Conservation (phyloP, 1,140 invertebrate genomes). For the Pseudomyrmex flavicornis region DNA sequence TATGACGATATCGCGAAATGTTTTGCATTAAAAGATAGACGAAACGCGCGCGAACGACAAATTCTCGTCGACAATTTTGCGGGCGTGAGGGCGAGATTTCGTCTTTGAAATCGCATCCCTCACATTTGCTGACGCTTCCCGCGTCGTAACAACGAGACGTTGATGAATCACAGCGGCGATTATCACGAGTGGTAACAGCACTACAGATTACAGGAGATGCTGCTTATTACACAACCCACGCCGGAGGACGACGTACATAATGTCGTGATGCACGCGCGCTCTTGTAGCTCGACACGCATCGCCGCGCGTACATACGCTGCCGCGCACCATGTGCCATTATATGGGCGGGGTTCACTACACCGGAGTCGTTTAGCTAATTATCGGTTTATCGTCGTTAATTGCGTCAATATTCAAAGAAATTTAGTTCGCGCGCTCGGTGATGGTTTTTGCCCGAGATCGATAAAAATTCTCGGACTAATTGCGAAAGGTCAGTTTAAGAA, state of each 20-base stretch:
- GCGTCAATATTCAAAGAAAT: slow-evolving; percentile 14
- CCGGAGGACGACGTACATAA: slow-evolving; percentile 46
- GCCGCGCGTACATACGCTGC: slow-evolving; percentile 39
- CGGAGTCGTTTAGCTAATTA: slow-evolving; percentile 52
- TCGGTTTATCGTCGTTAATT: slow-evolving; percentile 38
- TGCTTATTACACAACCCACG: slow-evolving; percentile 54
- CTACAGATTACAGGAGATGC: slow-evolving; percentile 55
- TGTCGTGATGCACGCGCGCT: slow-evolving; percentile 44
- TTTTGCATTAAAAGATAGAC: not conserved
- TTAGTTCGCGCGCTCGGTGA: no score
- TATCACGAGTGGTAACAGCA: slow-evolving; percentile 37
- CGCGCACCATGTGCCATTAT: slow-evolving; percentile 47
- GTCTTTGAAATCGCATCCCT: slow-evolving; percentile 28
- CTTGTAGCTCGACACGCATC: slow-evolving; percentile 51
- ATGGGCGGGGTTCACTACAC: slow-evolving; percentile 31
- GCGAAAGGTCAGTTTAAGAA: no score
- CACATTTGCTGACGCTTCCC: not conserved
- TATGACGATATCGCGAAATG: not conserved
- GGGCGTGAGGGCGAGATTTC: not conserved
- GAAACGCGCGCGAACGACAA: not conserved
- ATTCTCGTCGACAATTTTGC: not conserved
- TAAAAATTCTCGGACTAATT: no score
- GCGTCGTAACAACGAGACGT: slow-evolving; percentile 49
- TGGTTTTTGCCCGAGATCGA: no score
- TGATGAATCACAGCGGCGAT: slow-evolving; percentile 51